phyloP scores from a whole-genome alignment of 2,888 invertebrate species.

The Zygaena filipendulae region DNA sequence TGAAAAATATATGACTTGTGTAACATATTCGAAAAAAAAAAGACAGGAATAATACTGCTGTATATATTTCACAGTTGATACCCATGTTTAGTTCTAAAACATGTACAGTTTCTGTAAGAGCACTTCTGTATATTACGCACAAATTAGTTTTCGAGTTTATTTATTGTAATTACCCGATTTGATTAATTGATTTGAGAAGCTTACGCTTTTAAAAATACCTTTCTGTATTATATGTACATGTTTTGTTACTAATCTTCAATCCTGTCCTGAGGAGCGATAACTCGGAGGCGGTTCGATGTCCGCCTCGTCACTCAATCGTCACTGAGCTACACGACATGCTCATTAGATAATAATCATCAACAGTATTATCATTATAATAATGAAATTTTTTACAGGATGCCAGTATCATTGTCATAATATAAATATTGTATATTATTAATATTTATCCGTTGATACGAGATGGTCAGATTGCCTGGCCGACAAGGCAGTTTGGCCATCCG shows the following conservation, averaged over 20 bases:
- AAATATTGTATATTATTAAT: too few species aligned
- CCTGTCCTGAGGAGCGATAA: constrained; percentile 42
- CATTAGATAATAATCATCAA: constrained; percentile 39
- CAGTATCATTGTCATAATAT: constrained; percentile 43
- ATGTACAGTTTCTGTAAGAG: constrained; percentile 69
- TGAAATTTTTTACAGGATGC: constrained; percentile 66
- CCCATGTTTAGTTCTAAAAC: constrained; percentile 70
- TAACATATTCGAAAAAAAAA: constrained; percentile 39
- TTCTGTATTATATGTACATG: constrained; percentile 65
- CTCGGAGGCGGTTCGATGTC: constrained; percentile 43
- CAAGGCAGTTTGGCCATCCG: constrained; percentile 62
- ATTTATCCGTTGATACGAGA: constrained; percentile 48
- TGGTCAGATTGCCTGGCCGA: constrained; percentile 51
- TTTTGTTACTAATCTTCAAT: constrained; percentile 67
- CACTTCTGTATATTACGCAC: constrained; percentile 70
- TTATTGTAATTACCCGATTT: constrained; percentile 48
- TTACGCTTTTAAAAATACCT: constrained; percentile 66
- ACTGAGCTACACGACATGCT: constrained; percentile 53
- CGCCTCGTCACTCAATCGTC: constrained; percentile 23
- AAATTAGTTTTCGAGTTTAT: constrained; percentile 63
- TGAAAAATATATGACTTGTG: constrained; percentile 59
- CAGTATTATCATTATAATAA: constrained; percentile 51
- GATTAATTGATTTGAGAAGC: constrained; percentile 63
- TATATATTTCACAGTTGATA: constrained; percentile 67
- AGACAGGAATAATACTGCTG: constrained; percentile 60